Evolutionary conservation across 2,888 invertebrate species (phyloP).

Genomic region (Amiota mariae): DNA sequence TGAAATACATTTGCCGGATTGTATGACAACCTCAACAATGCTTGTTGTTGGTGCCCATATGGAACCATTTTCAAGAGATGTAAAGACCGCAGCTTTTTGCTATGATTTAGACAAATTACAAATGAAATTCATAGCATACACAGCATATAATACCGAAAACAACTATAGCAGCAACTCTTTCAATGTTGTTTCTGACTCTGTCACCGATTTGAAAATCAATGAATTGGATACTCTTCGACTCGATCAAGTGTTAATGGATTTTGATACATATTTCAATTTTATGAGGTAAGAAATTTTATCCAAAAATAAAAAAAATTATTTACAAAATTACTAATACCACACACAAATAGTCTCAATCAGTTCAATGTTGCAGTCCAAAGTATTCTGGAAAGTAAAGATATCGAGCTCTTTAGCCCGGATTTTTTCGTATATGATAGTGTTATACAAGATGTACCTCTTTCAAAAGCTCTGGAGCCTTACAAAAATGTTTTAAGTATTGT

Average conservation of each 20-base stretch:
- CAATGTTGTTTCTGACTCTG: not conserved
- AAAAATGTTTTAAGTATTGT: conserved; percentile 39
- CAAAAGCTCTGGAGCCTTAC: conserved; percentile 20
- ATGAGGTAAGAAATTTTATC: not conserved
- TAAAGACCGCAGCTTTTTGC: conserved; percentile 3
- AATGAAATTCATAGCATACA: not conserved
- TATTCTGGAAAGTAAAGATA: not conserved
- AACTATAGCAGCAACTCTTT: not conserved
- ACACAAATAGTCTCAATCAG: not conserved
- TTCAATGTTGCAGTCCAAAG: not conserved
- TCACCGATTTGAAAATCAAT: not conserved
- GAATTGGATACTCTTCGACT: not conserved
- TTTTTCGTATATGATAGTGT: conserved; percentile 42
- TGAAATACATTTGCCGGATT: not conserved
- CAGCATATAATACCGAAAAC: not conserved
- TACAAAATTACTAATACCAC: not conserved
- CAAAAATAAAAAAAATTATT: not conserved
- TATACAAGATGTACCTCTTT: conserved; percentile 37
- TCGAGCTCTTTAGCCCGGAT: conserved; percentile 14
- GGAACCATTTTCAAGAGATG: not conserved
- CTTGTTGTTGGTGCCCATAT: not conserved
- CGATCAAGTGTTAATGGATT: not conserved
- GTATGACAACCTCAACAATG: not conserved
- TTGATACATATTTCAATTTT: conserved; percentile 7
- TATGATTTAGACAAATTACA: not conserved